Evolutionary conservation across 2,888 invertebrate species (phyloP).

Genomic region (Xestia sexstrigata): DNA sequence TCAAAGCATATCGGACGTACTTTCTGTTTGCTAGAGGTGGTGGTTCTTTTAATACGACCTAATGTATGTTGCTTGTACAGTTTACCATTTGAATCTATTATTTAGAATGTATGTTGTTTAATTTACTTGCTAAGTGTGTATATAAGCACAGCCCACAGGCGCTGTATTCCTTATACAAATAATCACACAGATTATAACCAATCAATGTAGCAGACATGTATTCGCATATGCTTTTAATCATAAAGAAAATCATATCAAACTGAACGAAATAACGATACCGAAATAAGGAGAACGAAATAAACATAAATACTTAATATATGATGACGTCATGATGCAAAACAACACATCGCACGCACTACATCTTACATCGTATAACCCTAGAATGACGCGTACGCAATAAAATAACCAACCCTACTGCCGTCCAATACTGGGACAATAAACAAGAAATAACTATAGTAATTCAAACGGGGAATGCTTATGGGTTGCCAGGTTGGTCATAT

Average conservation of each 20-base stretch:
- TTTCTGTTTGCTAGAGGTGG: not conserved
- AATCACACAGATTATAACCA: not conserved
- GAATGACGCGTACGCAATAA: constrained; percentile 65
- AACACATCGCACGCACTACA: constrained; percentile 49
- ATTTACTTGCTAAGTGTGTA: no score
- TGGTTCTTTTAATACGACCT: not conserved
- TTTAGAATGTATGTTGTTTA: not conserved
- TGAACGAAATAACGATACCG: no score
- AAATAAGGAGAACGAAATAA: constrained; percentile 2
- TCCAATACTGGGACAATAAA: constrained; percentile 63
- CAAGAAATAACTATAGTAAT: constrained; percentile 68
- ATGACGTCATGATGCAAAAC: constrained; percentile 40
- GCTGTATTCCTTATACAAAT: not conserved
- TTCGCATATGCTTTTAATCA: not conserved
- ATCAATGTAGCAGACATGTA: not conserved
- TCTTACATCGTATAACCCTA: constrained; percentile 56
- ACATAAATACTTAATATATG: constrained; percentile 35
- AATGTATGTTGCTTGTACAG: not conserved
- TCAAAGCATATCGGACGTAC: not conserved
- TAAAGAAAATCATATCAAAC: constrained; percentile 7
- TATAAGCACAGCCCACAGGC: no score
- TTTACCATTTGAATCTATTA: not conserved
- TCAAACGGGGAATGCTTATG: constrained; percentile 54
- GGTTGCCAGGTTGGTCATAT: constrained; percentile 38
- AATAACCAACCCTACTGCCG: constrained; percentile 69